Base-by-base conservation (phyloP, 2,797 vertebrate genomes). In the Dendrocincla fuliginosa region DNA sequence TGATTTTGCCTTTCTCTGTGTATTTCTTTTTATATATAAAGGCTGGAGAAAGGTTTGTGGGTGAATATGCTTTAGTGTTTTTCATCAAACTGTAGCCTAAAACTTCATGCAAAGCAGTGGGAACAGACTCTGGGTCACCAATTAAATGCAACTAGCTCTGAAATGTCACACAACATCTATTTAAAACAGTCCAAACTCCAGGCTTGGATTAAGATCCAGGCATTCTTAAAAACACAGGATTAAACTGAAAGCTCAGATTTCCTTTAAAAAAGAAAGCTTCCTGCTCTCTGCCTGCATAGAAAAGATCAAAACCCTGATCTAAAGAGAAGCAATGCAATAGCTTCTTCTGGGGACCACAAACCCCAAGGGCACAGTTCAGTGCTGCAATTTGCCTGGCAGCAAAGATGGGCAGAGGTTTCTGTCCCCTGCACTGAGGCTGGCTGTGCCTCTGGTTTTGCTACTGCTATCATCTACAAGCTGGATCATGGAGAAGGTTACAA, bases 161-260 rank as follows among this genome's bases (percentile, higher is more conserved):
- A 93, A 95, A 91, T 88, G 74, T 89, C 95, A 93, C 73, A 95
- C 81, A 87, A 68, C 70, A 71, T 92, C 91, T 94, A 90, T 89
- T 91, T 96, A 87, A 95, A 96, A 88, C 63, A 82, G 77, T 74
- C 60, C 63, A 83, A 95, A 93, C 77, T 76, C 83, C 83, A 91
- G 83, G 44, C 77, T 86, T 93, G 91, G 89, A 93, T 95, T 96
- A 94, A 96, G 93, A 88, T 64, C 77, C 4, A 3, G 87, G 80
- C 67, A 88, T 96, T 95, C 85, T 52, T 95, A 57, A 95, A 96
- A 95, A 89, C 91, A 95, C 53, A 76, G 83, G 95, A 95, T 97
- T 94, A 96, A 94, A 93, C 35, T 16, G 46, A 90, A 93, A 94
- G 91, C 91, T 96, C 85, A 56, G n/a, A 93, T 96, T 95, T 96